These are phyloP conservation scores for Vanessa atalanta DNA, from an alignment of 1,140 invertebrate species.

Conservation along the genomic window DNA sequence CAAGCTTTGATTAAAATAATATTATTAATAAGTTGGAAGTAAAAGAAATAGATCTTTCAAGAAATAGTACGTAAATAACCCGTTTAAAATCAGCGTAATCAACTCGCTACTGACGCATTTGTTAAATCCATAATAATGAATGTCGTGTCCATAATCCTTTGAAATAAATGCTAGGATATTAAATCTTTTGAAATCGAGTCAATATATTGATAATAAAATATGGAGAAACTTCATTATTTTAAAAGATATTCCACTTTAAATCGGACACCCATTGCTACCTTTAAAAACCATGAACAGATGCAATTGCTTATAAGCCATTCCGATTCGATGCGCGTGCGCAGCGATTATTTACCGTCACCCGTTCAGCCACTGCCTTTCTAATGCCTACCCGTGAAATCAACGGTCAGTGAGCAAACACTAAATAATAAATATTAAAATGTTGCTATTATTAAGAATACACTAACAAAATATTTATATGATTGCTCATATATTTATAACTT, in stretches of 20 bases:
- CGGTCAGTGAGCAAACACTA: conserved; percentile 37
- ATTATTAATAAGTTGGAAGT: not conserved
- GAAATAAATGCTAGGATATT: not conserved
- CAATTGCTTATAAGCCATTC: conserved; percentile 63
- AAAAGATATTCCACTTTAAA: conserved; percentile 31
- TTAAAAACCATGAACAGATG: conserved; percentile 54
- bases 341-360: conserved; percentile 68
- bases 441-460: not conserved
- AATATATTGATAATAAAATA: conserved; percentile 6
- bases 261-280: conserved; percentile 57
- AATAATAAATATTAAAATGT: conserved; percentile 20
- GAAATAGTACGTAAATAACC: not conserved
- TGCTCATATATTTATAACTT: not conserved
- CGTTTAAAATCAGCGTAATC: not conserved
- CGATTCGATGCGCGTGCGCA: conserved; percentile 69
- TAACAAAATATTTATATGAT: not conserved
- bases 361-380: conserved; percentile 69
- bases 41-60: not conserved
- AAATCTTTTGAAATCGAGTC: conserved; percentile 3
- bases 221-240: conserved; percentile 10
- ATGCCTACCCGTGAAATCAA: conserved; percentile 56
- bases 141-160: not conserved
- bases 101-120: too few relatives aligned
- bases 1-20: not conserved
- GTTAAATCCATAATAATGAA: not conserved